These are phyloP conservation scores for Schlechtendalia chinensis DNA, from an alignment of 1,140 invertebrate species.

Conservation along the genomic window DNA sequence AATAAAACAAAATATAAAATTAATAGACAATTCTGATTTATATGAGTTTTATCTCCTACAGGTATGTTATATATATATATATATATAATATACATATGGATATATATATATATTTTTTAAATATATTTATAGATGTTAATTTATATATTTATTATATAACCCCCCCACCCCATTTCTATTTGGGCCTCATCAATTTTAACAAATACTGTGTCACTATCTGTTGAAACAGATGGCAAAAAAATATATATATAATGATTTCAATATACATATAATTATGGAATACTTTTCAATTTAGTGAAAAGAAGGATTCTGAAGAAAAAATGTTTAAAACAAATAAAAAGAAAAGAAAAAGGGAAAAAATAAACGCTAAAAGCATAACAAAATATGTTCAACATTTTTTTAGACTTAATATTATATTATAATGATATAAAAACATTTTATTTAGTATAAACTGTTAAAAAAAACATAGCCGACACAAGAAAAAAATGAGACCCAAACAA, in stretches of 20 bases:
- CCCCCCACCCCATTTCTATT: slow-evolving; percentile 33
- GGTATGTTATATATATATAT: not conserved
- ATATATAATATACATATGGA: too few species aligned
- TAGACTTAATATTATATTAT: slow-evolving; percentile 44
- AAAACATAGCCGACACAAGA: slow-evolving; percentile 44
- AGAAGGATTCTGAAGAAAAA: slow-evolving; percentile 19
- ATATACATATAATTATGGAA: slow-evolving; percentile 18
- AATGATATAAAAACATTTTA: slow-evolving; percentile 43
- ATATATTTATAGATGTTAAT: slow-evolving; percentile 4
- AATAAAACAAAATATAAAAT: slow-evolving; percentile 41
- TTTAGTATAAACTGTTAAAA: slow-evolving; percentile 45
- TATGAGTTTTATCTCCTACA: not conserved
- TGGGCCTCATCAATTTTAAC: slow-evolving; percentile 27
- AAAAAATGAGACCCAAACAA: slow-evolving; percentile 44
- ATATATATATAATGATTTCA: slow-evolving; percentile 3
- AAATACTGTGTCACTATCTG: slow-evolving; percentile 29
- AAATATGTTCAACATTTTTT: slow-evolving; percentile 40
- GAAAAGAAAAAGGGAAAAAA: not conserved
- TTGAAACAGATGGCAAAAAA: slow-evolving; percentile 9
- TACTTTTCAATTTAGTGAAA: not conserved
- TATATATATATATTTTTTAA: too few species aligned
- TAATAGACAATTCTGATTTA: slow-evolving; percentile 12
- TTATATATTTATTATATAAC: slow-evolving; percentile 1
- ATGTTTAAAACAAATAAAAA: slow-evolving; percentile 19
- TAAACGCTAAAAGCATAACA: slow-evolving; percentile 21